phyloP scores from a whole-genome alignment of 2,113 vertebrate species.

The Sclerurus mexicanus region DNA sequence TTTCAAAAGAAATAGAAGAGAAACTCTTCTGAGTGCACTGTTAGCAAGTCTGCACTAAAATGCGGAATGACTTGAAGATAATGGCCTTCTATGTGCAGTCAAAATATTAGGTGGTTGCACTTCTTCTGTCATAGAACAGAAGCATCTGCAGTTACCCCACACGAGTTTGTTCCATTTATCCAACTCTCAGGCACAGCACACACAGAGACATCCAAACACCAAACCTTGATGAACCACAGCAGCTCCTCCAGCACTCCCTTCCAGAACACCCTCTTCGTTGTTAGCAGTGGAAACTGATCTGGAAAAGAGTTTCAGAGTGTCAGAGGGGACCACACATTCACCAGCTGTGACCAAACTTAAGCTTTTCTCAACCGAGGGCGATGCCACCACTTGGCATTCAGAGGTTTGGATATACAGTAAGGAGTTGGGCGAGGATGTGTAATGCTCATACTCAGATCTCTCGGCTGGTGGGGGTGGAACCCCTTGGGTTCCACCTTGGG shows the following conservation, averaged over 20 bases:
- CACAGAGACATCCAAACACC: neutral
- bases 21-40: neutral
- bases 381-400: neutral
- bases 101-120: neutral
- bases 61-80: neutral
- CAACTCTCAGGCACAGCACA: neutral
- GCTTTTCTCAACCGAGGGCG: neutral
- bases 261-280: constrained; percentile 95
- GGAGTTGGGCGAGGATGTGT: neutral
- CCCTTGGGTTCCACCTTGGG: too few relatives aligned
- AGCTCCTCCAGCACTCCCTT: constrained; percentile 93
- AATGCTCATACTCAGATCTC: neutral
- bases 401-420: neutral
- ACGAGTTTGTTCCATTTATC: rapidly evolving
- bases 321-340: neutral
- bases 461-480: rapidly evolving
- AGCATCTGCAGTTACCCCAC: neutral
- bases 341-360: neutral
- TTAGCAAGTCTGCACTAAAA: neutral
- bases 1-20: neutral
- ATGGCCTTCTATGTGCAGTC: rapidly evolving
- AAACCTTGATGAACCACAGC: constrained; percentile 96
- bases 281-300: constrained; percentile 94
- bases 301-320: constrained; percentile 25
- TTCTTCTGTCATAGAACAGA: neutral